Evolutionary conservation across 1,140 invertebrate species (phyloP).

Genomic region (Macrobrachium nipponense): DNA sequence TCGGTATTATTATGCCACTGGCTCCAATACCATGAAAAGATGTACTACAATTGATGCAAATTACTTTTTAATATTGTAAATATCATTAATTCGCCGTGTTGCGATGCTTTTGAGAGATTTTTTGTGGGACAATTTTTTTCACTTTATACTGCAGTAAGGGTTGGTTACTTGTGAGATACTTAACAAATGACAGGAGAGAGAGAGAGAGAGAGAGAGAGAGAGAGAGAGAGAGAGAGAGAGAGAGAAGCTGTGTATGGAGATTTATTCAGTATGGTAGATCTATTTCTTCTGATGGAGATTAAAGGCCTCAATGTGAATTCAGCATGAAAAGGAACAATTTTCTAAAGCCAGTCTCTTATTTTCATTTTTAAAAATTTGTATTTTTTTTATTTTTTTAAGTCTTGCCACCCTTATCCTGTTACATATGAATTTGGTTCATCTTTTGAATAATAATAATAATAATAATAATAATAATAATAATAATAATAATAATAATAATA

Average conservation of each 20-base stretch:
- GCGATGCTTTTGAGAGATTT: not conserved
- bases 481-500: no score
- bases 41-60: not conserved
- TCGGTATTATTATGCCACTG: no score
- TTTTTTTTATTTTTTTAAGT: no score
- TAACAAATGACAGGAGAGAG: not conserved
- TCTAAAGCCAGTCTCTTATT: no score
- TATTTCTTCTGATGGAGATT: no score
- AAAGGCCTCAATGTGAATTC: no score
- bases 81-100: not conserved
- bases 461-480: no score
- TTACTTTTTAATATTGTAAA: not conserved
- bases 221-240: constrained; percentile 1
- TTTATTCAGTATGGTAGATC: not conserved
- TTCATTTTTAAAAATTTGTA: no score
- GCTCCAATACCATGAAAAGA: not conserved
- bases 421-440: no score
- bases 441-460: no score
- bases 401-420: no score
- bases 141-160: not conserved
- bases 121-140: not conserved
- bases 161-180: not conserved
- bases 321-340: no score
- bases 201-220: not conserved
- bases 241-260: not conserved